These are phyloP conservation scores for Tenthredo distinguenda DNA, from an alignment of 2,888 invertebrate genomes.

Conservation along the genomic window DNA sequence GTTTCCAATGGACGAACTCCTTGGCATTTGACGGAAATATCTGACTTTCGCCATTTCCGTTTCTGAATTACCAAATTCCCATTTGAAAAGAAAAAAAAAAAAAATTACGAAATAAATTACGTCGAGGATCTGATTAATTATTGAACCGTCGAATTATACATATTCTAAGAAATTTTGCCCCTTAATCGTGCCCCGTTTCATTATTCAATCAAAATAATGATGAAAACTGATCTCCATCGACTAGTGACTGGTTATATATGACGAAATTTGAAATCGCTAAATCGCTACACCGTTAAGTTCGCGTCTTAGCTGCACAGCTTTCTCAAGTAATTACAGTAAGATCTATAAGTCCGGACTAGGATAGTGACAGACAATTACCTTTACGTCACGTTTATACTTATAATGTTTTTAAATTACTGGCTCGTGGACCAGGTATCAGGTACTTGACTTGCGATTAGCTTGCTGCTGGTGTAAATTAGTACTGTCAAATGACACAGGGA, in stretches of 20 bases:
- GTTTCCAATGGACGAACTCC: not conserved
- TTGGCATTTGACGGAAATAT: not conserved
- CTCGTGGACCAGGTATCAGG: not conserved
- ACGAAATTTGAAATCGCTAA: constrained; percentile 8
- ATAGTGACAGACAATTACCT: constrained; percentile 37
- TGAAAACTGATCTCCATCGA: constrained; percentile 4
- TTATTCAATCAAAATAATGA: not conserved
- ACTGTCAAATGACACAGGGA: constrained; percentile 2
- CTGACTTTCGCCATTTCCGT: not conserved
- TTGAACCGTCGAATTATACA: not conserved
- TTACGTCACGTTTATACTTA: not conserved
- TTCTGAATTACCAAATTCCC: not conserved
- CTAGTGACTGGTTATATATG: not conserved
- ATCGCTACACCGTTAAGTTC: not conserved
- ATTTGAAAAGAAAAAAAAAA: not conserved
- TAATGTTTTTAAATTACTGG: not conserved
- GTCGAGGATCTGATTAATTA: not conserved
- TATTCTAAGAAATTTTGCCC: not conserved
- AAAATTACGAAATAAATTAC: not conserved
- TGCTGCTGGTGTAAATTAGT: not conserved
- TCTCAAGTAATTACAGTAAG: constrained; percentile 22
- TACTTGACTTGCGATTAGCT: constrained; percentile 3
- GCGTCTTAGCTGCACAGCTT: not conserved
- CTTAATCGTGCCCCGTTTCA: not conserved
- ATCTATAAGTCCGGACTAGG: not conserved